phyloP scores from a whole-genome alignment of 2,113 vertebrate genomes.

The Pseudorasbora parva region DNA sequence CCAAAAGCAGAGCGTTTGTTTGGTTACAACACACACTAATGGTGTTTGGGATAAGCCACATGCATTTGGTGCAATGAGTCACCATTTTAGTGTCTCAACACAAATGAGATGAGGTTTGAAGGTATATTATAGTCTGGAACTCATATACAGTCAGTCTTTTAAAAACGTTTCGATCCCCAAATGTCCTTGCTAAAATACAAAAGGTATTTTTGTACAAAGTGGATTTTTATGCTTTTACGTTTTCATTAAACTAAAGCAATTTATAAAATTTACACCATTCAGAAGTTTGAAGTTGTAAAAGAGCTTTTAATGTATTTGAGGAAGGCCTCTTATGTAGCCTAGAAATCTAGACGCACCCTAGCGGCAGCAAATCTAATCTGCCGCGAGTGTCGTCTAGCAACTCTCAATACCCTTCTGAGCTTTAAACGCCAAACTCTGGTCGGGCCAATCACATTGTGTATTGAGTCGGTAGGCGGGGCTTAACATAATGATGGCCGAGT shows the following conservation, averaged over 20 bases:
- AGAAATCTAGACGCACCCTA: no score
- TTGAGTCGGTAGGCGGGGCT: no score
- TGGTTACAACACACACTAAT: background rate
- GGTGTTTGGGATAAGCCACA: background rate
- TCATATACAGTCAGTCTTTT: no score
- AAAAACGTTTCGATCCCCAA: background rate
- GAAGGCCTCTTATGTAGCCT: no score
- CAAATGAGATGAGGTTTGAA: background rate
- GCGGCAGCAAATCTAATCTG: no score
- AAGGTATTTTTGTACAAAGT: background rate
- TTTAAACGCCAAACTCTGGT: no score
- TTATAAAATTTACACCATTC: background rate
- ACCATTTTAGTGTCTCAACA: background rate
- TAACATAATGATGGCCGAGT: no score
- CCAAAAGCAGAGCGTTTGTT: background rate
- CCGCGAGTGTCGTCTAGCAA: no score
- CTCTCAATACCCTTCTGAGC: no score
- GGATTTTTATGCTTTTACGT: background rate
- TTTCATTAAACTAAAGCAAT: background rate
- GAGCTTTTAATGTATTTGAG: no score
- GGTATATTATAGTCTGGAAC: background rate
- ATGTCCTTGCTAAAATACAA: background rate
- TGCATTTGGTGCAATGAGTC: background rate
- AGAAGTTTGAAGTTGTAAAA: background rate
- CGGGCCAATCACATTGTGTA: no score